A percentile compares a stretch with the other conserved stretches of the same genome.
Evolutionary conservation across 2,113 vertebrate species (phyloP).

Genomic region (Otis tarda): DNA sequence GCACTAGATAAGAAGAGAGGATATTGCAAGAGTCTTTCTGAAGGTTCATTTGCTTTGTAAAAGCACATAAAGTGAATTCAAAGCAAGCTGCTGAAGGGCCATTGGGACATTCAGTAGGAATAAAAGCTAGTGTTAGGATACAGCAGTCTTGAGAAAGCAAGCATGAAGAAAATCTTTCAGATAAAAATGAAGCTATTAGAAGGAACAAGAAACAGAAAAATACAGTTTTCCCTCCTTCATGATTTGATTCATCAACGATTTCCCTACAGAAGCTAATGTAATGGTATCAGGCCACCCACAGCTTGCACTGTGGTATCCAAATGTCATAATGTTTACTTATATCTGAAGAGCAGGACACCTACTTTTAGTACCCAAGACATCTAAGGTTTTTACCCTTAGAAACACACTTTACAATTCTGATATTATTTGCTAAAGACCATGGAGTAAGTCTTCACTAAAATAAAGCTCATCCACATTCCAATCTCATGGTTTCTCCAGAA

Average conservation of each 20-base stretch:
- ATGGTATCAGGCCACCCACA: background rate
- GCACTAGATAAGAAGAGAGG: background rate
- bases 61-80: background rate
- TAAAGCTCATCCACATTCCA: background rate
- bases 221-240: background rate
- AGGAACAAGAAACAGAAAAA: background rate
- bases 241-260: background rate
- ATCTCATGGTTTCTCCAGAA: background rate
- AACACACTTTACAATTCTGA: background rate
- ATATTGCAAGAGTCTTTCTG: background rate
- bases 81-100: background rate
- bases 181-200: background rate
- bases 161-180: background rate
- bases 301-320: background rate
- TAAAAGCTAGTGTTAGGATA: background rate
- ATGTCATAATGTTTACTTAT: background rate
- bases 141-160: background rate
- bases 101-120: background rate
- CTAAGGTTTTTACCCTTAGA: background rate
- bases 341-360: background rate
- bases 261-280: background rate
- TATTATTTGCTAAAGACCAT: background rate
- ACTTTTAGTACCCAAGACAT: background rate
- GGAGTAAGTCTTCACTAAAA: background rate
- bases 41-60: slow-evolving; percentile 1